Evolutionary conservation across 2,888 invertebrate genomes (phyloP), one percentile per base, ranked within the genome.

Genomic region (Acanthacorydalis orientalis): DNA sequence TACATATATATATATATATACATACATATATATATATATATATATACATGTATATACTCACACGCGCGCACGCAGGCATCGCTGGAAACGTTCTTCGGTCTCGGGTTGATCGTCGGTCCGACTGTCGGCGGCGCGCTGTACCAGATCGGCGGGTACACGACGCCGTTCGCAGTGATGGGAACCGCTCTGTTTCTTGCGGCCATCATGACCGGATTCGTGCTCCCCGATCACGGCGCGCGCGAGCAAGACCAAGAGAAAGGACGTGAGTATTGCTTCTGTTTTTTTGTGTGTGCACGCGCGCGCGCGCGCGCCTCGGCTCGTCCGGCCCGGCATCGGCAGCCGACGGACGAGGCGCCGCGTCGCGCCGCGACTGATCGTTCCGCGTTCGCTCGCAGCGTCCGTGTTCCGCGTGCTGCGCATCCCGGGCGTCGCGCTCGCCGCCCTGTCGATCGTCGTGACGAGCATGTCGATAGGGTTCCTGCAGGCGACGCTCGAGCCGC

Each of bases 111-210:
- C 49, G 85, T 88, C 1, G 93, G 93, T 0, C 93, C 93, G 0
- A 87, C 87, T 0, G 74, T 93, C 9, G 93, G 93, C 1, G 91
- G 91, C 1, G 80, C 83, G 1, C 69, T 93, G 1, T 93, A 83
- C 61, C 74, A 78, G 60, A 57, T 77, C 8, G 88, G 87, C 2
- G 88, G 88, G 0, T 90, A 83, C 60, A 74, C 77, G 0, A 70
- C 85, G 4, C 90, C 90, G 0, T 91, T 91, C 57, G 82, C 79
- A 0, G 80, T 86, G 1, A 72, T 88, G 52, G 90, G 90, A 1
- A 74, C 75, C 1, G 70, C 80, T 0, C 68, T 89, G 1, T 81
- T 88, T 60, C 63, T 78, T n/a, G 78, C 84, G 0, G 83, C 86
- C 2, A 64, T 86, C 39, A 70, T 85, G 64, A 83, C 84, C 45